Conservation (phyloP, 2,113 vertebrate genomes). For the Thamnaconus septentrionalis region DNA sequence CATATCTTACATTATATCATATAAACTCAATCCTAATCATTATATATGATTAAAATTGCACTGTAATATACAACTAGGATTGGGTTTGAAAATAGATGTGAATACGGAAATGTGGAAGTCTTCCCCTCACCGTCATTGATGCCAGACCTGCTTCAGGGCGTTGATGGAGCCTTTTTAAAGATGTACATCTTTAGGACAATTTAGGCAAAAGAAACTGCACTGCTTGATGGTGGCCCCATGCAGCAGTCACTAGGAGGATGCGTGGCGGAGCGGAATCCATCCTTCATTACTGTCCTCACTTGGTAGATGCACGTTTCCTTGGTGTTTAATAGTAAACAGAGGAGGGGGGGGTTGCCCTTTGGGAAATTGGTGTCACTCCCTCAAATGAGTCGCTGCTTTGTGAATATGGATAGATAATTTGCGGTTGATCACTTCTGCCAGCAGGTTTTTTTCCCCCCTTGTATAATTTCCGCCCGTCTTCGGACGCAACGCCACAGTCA, state of each 20-base stretch:
- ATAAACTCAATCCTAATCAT: too few relatives aligned
- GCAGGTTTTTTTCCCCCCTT: conserved; percentile 59
- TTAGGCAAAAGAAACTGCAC: too few relatives aligned
- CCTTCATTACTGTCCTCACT: conserved; percentile 49
- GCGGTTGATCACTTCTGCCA: conserved; percentile 70
- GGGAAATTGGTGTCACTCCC: conserved; percentile 78
- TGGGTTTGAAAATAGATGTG: too few relatives aligned
- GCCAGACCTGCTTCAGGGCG: too few relatives aligned
- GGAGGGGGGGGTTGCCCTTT: conserved; percentile 46
- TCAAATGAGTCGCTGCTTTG: conserved; percentile 70
- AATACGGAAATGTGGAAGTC: too few relatives aligned
- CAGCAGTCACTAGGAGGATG: neutral
- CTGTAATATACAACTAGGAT: too few relatives aligned
- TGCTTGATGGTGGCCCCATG: too few relatives aligned
- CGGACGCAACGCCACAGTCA: conserved; percentile 38
- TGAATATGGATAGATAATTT: conserved; percentile 77
- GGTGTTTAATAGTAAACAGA: conserved; percentile 72
- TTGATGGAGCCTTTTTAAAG: too few relatives aligned
- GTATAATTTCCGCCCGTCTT: conserved; percentile 64
- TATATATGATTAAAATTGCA: too few relatives aligned
- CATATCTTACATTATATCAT: too few relatives aligned
- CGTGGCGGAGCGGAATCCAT: conserved; percentile 30
- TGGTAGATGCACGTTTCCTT: conserved; percentile 30
- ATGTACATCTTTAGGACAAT: too few relatives aligned
- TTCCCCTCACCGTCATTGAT: too few relatives aligned